Evolutionary conservation across 2,888 invertebrate genomes (phyloP), one percentile per base, ranked within the genome.

Genomic region (Pyrocoelia pectoralis): DNA sequence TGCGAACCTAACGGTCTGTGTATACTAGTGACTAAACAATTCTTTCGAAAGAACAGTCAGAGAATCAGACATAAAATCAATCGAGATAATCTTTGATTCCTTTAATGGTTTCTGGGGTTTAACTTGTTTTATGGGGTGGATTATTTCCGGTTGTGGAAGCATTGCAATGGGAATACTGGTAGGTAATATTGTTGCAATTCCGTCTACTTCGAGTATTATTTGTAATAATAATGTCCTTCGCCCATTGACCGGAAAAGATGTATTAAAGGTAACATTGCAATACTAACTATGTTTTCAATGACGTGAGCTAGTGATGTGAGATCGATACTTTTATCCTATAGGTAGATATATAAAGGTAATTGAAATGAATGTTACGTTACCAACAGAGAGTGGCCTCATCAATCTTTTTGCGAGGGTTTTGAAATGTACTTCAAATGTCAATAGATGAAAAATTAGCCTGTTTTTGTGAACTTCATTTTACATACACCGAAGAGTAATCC

Each of bases 31-130:
- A 55, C 63, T 28, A 59, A 61, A 66, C 60, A 63, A 56, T 66
- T 66, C 54, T 62, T 61, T 61, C 48, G 52, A 52, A 29, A 24
- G 54, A 52, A 57, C 64, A 58, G 69, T 73, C 74, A 74, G 73
- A 70, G 73, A 74, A 75, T 76, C 72, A 72, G 74, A 77, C 76
- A 68, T 70, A 74, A 77, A 77, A 78, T 78, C 77, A 70, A 78
- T 78, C 74, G 72, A 74, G 77, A 78, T 78, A 77, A 77, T 78
- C 77, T 76, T 72, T 74, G 76, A 77, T 77, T 77, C 76, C 72
- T 76, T 76, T 77, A 77, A 78, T 76, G 75, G 76, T 75, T 76
- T 76, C 75, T 69, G 65, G 73, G 73, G 69, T 62, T 66, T 66
- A 65, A 56, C 59, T 65, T 70, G 68, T 70, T 70, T 65, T 67